A percentile compares a stretch with the other conserved stretches of the same genome.
These are phyloP conservation scores for Hemiprocne comata DNA, from an alignment of 2,113 vertebrate genomes.

Conservation along the genomic window DNA sequence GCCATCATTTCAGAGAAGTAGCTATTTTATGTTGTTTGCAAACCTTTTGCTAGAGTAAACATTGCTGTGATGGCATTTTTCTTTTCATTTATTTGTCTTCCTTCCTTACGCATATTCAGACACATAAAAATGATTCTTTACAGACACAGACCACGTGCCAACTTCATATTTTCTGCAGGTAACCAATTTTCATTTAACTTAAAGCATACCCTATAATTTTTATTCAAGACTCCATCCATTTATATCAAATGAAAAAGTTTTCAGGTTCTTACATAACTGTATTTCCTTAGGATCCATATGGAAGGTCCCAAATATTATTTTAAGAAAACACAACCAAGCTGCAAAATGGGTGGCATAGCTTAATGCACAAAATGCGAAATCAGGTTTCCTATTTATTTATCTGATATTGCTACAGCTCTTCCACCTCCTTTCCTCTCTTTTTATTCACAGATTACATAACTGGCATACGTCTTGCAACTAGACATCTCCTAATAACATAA, in stretches of 20 bases:
- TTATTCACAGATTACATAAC: not conserved
- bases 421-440: not conserved
- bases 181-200: constrained; percentile 68
- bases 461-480: not conserved
- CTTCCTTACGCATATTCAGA: constrained; percentile 65
- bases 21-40: constrained; percentile 72
- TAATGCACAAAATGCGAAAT: not conserved
- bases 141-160: constrained; percentile 44
- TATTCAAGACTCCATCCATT: constrained; percentile 55
- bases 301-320: constrained; percentile 6
- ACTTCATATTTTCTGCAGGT: constrained; percentile 66
- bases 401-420: not conserved
- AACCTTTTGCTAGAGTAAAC: constrained; percentile 49
- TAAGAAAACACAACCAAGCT: not conserved
- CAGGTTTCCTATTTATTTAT: not conserved
- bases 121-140: constrained; percentile 74
- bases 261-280: constrained; percentile 16
- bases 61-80: constrained; percentile 60
- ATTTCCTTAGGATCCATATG: constrained; percentile 27
- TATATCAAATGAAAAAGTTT: constrained; percentile 46
- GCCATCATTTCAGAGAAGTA: constrained; percentile 37
- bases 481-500: not conserved
- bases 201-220: constrained; percentile 62
- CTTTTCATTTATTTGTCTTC: constrained; percentile 69
- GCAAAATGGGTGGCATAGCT: not conserved